Evolutionary conservation across 2,113 vertebrate species (phyloP).

Genomic region (Corythoichthys intestinalis): DNA sequence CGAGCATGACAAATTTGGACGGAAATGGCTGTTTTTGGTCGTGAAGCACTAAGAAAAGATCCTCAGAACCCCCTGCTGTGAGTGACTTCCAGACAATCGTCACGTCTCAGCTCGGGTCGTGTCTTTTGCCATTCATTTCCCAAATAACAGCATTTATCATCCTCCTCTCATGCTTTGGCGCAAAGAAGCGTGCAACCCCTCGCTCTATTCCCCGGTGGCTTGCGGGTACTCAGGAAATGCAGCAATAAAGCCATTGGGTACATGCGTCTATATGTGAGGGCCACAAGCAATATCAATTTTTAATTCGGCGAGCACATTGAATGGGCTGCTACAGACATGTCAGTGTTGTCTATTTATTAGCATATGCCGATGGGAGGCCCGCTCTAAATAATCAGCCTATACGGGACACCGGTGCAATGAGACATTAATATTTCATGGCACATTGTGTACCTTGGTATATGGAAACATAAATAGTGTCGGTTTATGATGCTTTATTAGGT

Average conservation of each 20-base stretch:
- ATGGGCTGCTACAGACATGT: slow-evolving; percentile 27
- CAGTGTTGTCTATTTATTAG: slow-evolving; percentile 61
- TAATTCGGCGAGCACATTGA: slow-evolving; percentile 60
- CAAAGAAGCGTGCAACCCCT: slow-evolving; percentile 5
- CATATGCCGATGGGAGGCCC: slow-evolving; percentile 57
- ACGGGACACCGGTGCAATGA: slow-evolving; percentile 32
- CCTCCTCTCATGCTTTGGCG: not conserved
- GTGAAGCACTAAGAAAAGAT: no score
- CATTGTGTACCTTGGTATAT: slow-evolving; percentile 53
- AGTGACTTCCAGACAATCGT: no score
- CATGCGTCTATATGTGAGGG: slow-evolving; percentile 47
- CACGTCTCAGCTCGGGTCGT: not conserved
- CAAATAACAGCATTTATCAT: slow-evolving; percentile 14
- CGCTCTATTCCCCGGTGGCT: slow-evolving; percentile 20
- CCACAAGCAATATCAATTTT: slow-evolving; percentile 65
- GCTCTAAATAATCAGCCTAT: slow-evolving; percentile 61
- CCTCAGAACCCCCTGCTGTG: no score
- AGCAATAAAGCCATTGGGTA: slow-evolving; percentile 40
- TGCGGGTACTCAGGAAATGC: slow-evolving; percentile 31
- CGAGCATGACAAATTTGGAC: no score
- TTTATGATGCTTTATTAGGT: slow-evolving; percentile 57
- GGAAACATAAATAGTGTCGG: slow-evolving; percentile 50
- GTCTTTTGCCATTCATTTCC: slow-evolving; percentile 12
- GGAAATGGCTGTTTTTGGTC: no score
- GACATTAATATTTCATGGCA: slow-evolving; percentile 63